Evolutionary conservation across 2,113 vertebrate genomes (phyloP).

Genomic region (Tragulus kanchil): DNA sequence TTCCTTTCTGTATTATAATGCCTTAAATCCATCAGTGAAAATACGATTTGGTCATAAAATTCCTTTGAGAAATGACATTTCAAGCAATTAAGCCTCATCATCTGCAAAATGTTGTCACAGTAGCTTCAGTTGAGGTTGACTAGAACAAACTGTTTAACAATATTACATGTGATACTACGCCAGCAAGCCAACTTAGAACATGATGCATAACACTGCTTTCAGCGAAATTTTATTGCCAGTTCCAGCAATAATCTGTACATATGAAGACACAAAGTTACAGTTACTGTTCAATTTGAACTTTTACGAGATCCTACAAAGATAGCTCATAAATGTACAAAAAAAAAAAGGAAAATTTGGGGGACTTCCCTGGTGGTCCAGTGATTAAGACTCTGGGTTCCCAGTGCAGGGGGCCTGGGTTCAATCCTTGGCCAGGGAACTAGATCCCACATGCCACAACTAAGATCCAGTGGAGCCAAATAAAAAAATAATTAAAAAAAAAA

Average conservation of each 20-base stretch:
- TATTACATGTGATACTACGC: conserved; percentile 60
- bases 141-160: conserved; percentile 75
- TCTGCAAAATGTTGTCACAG: conserved; percentile 64
- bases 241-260: conserved; percentile 61
- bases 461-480: no score
- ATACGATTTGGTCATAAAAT: background rate
- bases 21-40: background rate
- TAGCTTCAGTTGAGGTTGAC: conserved; percentile 61
- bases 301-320: conserved; percentile 43
- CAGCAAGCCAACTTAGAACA: conserved; percentile 72
- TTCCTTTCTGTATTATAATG: conserved; percentile 46
- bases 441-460: no score
- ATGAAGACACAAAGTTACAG: conserved; percentile 64
- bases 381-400: no score
- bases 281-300: conserved; percentile 64
- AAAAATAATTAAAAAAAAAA: no score
- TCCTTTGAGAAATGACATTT: conserved; percentile 74
- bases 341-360: no score
- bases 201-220: conserved; percentile 49
- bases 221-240: conserved; percentile 63
- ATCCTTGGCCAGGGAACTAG: no score
- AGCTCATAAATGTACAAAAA: conserved; percentile 41
- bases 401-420: no score
- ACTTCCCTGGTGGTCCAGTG: no score
- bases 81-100: conserved; percentile 76